Evolutionary conservation across 2,797 vertebrate species (phyloP).

Genomic region (Chlorospingus flavigularis): DNA sequence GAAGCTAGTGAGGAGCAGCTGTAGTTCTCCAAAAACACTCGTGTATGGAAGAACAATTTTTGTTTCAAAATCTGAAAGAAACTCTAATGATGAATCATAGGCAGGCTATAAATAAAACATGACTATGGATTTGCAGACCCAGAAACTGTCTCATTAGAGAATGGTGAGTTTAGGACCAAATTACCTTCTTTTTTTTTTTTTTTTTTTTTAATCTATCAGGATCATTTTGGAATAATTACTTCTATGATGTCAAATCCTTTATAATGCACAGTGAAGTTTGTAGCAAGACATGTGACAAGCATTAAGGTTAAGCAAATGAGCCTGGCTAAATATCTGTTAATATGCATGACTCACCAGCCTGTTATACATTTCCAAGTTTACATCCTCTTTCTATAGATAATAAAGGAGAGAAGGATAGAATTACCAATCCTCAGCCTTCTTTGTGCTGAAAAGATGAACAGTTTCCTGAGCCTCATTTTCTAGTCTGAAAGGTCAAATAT

Average conservation of each 20-base stretch:
- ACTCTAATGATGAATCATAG: conserved; percentile 76
- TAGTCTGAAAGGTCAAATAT: not conserved
- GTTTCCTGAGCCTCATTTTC: not conserved
- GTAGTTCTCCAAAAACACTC: conserved; percentile 67
- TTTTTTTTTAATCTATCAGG: conserved; percentile 5
- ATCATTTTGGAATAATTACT: conserved; percentile 71
- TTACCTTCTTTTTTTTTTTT: conserved; percentile 53
- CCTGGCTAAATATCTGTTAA: conserved; percentile 31
- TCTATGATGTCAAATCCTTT: conserved; percentile 59
- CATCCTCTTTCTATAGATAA: conserved; percentile 10
- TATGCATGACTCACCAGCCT: conserved; percentile 38
- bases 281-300: conserved; percentile 4
- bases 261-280: conserved; percentile 37
- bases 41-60: conserved; percentile 55
- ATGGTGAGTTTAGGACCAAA: conserved; percentile 68
- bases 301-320: conserved; percentile 26
- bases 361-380: not conserved
- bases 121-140: conserved; percentile 68
- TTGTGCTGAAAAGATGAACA: not conserved
- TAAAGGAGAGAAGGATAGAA: not conserved
- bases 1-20: conserved; percentile 68
- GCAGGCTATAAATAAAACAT: conserved; percentile 77
- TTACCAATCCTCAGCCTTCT: not conserved
- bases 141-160: conserved; percentile 74
- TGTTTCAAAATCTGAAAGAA: conserved; percentile 76